Evolutionary conservation across 2,888 invertebrate species (phyloP).

Genomic region (Latheticus oryzae): DNA sequence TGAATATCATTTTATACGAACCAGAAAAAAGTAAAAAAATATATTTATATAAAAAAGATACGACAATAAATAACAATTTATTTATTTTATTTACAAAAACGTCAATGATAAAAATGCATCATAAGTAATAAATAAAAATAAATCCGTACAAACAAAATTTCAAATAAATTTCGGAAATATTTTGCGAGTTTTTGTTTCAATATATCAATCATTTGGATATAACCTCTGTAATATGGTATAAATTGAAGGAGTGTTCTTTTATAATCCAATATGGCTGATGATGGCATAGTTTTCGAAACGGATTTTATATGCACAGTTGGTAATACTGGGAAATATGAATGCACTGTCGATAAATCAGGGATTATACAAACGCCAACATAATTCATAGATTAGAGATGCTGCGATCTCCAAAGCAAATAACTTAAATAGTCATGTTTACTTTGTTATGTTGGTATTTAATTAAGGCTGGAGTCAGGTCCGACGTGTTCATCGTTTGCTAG

Average conservation of each 20-base stretch:
- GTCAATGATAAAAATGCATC: slow-evolving; percentile 55
- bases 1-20: slow-evolving; percentile 19
- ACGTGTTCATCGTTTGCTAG: slow-evolving; percentile 41
- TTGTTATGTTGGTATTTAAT: slow-evolving; percentile 59
- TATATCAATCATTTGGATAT: slow-evolving; percentile 57
- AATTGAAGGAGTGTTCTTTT: slow-evolving; percentile 48
- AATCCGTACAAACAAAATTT: slow-evolving; percentile 37
- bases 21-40: neutral
- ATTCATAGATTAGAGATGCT: slow-evolving; percentile 63
- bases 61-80: no score
- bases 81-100: no score
- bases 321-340: slow-evolving; percentile 61
- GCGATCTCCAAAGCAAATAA: slow-evolving; percentile 59
- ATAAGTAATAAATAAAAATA: slow-evolving; percentile 51
- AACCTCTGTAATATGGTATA: slow-evolving; percentile 60
- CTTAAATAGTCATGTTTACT: slow-evolving; percentile 60
- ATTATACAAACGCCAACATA: slow-evolving; percentile 59
- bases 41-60: no score
- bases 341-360: slow-evolving; percentile 59
- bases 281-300: slow-evolving; percentile 58
- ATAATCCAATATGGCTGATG: slow-evolving; percentile 51
- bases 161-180: slow-evolving; percentile 42
- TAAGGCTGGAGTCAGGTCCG: slow-evolving; percentile 50
- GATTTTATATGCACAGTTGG: slow-evolving; percentile 57
- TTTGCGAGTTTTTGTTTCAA: slow-evolving; percentile 37